Evolutionary conservation across 2,888 invertebrate species (phyloP), one percentile per base, ranked within the genome.

Genomic region (Dimorphilus gyrociliatus): DNA sequence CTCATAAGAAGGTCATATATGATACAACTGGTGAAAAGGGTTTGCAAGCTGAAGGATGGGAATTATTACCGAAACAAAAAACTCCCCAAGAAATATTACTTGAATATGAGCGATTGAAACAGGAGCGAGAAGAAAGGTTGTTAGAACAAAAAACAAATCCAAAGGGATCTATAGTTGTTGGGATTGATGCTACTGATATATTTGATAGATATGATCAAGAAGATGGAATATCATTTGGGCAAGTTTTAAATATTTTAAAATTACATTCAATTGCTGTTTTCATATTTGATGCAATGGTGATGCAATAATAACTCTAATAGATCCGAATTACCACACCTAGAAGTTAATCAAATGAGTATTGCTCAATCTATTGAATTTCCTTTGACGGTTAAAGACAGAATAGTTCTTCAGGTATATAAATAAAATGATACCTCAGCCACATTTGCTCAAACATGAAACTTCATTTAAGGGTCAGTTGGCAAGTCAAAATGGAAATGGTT

Each of bases 51-150:
- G 84, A 88, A 50, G 90, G 88, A 32, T 88, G 90, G 86, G 85
- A 92, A 66, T 71, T 92, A 36, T 80, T 92, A 18, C 78, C 84
- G 49, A 70, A 85, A 21, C 81, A 81, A 2, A 79, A 80, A 57
- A 88, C 90, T 2, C 86, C 92, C 2, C 75, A 81, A 44, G 92
- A 97, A 70, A 92, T 97, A 35, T 69, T 88, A 34, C 90, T 88
- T 37, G 94, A 94, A 65, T 94, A 86, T 69, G 90, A 94, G 64
- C 73, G 84, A 39, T 51, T 73, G 30, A 66, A 68, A 32, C 60
- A 45, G 37, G 57, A 58, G 33, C 71, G 79, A 37, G 88, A 90
- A 44, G 85, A 90, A 51, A 70, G 84, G 36, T 70, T 77, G 38
- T 69, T 94, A 32, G 77, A 85, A 49, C 81, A 85, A 53, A 72